A percentile compares a stretch with the other conserved stretches of the same genome.
Conservation (phyloP, 2,888 invertebrate species). For the Cephus nigrinus region DNA sequence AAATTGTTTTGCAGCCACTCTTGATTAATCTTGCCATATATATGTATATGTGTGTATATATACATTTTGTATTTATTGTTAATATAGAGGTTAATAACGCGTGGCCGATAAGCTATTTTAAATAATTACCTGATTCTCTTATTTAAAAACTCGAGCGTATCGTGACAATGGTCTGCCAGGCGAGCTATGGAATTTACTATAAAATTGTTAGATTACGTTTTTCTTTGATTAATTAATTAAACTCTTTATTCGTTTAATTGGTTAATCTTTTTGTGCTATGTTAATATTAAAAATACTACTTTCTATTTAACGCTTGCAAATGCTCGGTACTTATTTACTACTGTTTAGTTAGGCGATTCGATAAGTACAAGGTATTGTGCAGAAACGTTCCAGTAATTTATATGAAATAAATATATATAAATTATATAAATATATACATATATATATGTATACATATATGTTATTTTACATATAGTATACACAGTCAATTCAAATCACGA, state of each 20-base stretch:
- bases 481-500: not conserved
- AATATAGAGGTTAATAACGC: not conserved
- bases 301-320: not conserved
- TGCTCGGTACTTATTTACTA: not conserved
- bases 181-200: not conserved
- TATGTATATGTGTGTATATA: not conserved
- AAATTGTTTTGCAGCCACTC: not conserved
- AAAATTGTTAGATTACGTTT: not conserved
- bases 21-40: not conserved
- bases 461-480: not conserved
- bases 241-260: not conserved
- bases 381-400: not conserved
- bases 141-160: not conserved
- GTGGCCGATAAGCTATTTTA: not conserved
- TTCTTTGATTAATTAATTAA: not conserved
- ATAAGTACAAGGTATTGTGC: not conserved
- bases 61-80: not conserved
- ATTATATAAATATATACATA: not conserved
- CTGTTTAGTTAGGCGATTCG: not conserved
- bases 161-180: not conserved
- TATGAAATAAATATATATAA: not conserved
- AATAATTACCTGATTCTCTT: not conserved
- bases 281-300: not conserved
- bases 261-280: not conserved
- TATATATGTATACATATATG: not conserved